phyloP scores from a whole-genome alignment of 2,797 vertebrate species.

The Pelochelys cantorii region DNA sequence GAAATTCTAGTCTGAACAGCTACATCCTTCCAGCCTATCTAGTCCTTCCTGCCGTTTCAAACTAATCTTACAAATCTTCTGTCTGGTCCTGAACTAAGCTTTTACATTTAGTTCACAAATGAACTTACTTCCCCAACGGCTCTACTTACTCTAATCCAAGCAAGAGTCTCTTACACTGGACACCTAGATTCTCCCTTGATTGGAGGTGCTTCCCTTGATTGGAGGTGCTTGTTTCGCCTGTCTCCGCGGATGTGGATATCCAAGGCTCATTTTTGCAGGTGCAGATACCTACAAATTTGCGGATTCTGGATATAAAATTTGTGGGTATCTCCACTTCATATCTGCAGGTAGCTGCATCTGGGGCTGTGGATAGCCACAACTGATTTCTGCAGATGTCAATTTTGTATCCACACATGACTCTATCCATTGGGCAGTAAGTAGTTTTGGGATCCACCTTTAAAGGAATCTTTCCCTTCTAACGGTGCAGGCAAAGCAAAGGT shows the following conservation, averaged over 20 bases:
- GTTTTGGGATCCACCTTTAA: background rate
- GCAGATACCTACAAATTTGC: no score
- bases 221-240: background rate
- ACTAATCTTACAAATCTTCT: background rate
- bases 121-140: background rate
- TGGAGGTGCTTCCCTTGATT: background rate
- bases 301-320: no score
- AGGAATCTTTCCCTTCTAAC: fast-evolving
- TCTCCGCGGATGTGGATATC: background rate
- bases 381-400: no score
- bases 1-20: background rate
- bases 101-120: background rate
- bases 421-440: background rate
- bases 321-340: no score
- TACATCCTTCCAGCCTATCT: background rate
- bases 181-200: background rate
- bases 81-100: background rate
- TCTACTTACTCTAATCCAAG: background rate
- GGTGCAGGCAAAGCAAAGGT: no score
- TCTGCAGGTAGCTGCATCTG: no score
- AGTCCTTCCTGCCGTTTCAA: background rate
- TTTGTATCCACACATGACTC: no score
- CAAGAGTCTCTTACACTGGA: fast-evolving
- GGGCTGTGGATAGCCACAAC: no score
- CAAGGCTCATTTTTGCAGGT: no score